Percentiles rank a stretch among this genome's conserved stretches.
phyloP scores from a whole-genome alignment of 2,113 vertebrate genomes.

The Petroica traversi region DNA sequence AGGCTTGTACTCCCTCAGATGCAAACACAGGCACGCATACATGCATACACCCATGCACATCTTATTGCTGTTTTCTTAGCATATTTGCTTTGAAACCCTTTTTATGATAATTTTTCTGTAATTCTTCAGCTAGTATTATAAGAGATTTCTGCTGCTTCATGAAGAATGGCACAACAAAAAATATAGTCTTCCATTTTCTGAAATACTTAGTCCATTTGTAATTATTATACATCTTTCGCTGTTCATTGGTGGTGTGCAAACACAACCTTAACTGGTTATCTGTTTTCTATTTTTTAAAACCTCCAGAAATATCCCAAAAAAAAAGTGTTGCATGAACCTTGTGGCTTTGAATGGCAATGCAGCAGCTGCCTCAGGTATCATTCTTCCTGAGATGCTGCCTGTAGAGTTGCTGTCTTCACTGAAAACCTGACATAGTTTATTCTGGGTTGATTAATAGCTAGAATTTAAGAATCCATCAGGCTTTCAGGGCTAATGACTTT shows the following conservation, averaged over 20 bases:
- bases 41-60: fast-evolving
- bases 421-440: neutral
- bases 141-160: neutral
- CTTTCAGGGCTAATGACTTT: neutral
- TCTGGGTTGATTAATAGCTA: neutral
- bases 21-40: neutral
- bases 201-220: neutral
- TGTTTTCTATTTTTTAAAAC: neutral
- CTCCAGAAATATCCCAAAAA: neutral
- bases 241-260: neutral
- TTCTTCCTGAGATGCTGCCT: fast-evolving
- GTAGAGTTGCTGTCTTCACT: neutral
- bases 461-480: neutral
- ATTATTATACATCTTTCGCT: neutral
- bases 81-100: neutral
- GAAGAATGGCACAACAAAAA: neutral
- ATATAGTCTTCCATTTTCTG: neutral
- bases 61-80: neutral
- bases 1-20: fast-evolving
- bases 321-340: neutral
- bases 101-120: neutral
- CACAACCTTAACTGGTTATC: neutral
- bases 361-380: neutral
- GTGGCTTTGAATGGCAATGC: fast-evolving
- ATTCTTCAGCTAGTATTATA: neutral